phyloP scores from a whole-genome alignment of 2,113 vertebrate species.

The Dicaeum eximium region DNA sequence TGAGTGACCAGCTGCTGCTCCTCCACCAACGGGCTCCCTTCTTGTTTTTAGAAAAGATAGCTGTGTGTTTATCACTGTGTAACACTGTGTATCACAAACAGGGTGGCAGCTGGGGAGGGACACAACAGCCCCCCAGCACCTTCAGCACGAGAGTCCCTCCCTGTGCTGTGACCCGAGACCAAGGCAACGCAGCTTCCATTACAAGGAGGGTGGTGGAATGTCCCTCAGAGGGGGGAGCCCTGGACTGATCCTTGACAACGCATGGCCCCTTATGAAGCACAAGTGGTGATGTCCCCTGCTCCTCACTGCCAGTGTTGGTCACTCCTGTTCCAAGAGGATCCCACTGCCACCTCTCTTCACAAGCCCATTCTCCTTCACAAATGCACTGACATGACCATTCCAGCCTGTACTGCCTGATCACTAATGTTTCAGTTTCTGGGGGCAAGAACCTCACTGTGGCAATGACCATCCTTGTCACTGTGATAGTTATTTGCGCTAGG shows the following conservation, averaged over 20 bases:
- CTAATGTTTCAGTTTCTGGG: background rate
- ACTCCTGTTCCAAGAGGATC: background rate
- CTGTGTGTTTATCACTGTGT: background rate
- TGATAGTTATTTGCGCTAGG: background rate
- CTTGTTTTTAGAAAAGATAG: background rate
- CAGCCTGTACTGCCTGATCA: background rate
- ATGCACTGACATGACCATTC: background rate
- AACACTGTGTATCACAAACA: background rate
- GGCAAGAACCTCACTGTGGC: background rate
- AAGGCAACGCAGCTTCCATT: background rate
- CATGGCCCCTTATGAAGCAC: rapidly evolving
- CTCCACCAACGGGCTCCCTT: background rate
- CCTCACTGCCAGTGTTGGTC: background rate
- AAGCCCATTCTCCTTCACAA: background rate
- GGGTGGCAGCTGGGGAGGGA: background rate
- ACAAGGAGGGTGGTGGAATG: background rate
- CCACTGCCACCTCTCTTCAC: rapidly evolving
- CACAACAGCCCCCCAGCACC: background rate
- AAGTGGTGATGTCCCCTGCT: background rate
- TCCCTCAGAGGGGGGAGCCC: background rate
- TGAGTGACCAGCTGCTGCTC: background rate
- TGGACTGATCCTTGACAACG: background rate
- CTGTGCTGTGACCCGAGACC: rapidly evolving
- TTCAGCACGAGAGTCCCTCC: background rate
- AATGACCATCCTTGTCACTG: background rate